These are phyloP conservation scores for Pteropus alecto DNA, from an alignment of 2,113 vertebrate genomes.

Conservation along the genomic window DNA sequence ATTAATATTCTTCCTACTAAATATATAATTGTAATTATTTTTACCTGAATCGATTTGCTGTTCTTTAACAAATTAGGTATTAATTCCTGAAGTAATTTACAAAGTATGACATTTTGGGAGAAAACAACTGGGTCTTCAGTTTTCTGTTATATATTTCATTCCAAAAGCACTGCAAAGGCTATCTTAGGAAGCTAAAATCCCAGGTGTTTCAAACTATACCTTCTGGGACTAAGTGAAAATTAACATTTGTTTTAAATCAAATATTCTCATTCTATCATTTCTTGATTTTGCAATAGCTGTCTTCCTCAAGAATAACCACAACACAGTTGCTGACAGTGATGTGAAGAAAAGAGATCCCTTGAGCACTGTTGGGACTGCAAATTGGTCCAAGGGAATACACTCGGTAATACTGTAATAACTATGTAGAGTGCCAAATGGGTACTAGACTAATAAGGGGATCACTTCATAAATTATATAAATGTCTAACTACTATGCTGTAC, in stretches of 20 bases:
- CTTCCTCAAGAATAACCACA: not conserved
- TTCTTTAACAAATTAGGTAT: constrained; percentile 33
- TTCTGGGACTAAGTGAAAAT: constrained; percentile 5
- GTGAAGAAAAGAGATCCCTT: no score
- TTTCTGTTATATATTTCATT: not conserved
- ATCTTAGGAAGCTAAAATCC: not conserved
- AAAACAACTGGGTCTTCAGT: not conserved
- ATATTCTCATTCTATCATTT: not conserved
- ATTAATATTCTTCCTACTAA: constrained; percentile 9
- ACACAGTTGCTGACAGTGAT: no score
- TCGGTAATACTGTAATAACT: no score
- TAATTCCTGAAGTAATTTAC: not conserved
- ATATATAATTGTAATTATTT: constrained; percentile 32
- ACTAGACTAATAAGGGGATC: no score
- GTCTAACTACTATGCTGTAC: no score
- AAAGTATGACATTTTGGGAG: not conserved
- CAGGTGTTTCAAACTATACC: not conserved
- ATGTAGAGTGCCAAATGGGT: no score
- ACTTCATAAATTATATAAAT: no score
- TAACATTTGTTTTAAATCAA: constrained; percentile 21
- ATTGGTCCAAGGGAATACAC: no score
- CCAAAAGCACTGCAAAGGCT: not conserved
- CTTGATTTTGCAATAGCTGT: constrained; percentile 12
- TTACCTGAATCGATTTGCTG: not conserved
- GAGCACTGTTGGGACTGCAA: no score